Conservation (phyloP, 2,113 vertebrate genomes). For the Recurvirostra avosetta region DNA sequence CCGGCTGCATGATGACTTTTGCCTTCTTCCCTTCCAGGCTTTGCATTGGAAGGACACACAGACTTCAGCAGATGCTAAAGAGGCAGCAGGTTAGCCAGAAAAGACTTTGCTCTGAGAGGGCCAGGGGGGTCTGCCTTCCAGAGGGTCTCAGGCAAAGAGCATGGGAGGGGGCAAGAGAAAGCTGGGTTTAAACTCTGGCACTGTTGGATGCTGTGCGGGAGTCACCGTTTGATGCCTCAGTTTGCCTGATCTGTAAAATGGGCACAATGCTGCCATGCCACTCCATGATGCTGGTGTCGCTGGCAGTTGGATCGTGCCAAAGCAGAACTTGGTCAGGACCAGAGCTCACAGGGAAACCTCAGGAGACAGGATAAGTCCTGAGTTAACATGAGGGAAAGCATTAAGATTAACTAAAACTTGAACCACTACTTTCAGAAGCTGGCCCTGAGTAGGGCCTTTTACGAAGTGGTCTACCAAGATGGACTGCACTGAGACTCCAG, state of each 20-base stretch:
- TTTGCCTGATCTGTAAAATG: background rate
- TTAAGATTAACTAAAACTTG: background rate
- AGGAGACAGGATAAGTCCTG: background rate
- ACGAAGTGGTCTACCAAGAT: background rate
- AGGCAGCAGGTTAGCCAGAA: background rate
- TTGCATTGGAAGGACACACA: background rate
- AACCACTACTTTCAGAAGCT: background rate
- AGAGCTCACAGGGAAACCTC: background rate
- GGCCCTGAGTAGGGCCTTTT: background rate
- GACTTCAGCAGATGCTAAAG: background rate
- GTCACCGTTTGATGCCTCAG: background rate
- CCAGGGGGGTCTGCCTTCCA: background rate
- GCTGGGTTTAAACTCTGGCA: background rate
- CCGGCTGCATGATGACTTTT: background rate
- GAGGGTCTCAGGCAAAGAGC: background rate
- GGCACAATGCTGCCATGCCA: background rate
- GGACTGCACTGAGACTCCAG: background rate
- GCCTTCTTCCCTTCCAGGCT: background rate
- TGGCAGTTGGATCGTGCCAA: background rate
- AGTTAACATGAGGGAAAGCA: background rate
- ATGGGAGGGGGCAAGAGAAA: background rate
- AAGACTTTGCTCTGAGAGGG: background rate
- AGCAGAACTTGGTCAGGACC: background rate
- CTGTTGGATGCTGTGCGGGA: too few species aligned
- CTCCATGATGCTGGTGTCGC: accelerated